Evolutionary conservation across 2,888 invertebrate species (phyloP).

Genomic region (Gibbula magus): DNA sequence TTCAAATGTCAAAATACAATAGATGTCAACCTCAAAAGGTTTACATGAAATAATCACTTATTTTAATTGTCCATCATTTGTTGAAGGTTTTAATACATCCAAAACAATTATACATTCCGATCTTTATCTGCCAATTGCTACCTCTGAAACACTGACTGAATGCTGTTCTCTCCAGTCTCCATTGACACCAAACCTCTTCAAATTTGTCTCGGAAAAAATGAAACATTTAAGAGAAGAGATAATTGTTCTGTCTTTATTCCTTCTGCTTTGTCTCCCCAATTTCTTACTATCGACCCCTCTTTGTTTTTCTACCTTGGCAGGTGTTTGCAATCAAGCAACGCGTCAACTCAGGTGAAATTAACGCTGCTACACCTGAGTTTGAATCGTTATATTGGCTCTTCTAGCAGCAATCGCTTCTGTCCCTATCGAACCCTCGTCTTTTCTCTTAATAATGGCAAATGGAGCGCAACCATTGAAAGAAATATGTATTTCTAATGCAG

Average conservation of each 20-base stretch:
- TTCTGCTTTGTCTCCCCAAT: not conserved
- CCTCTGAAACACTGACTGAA: too few species aligned
- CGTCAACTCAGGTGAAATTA: slow-evolving; percentile 8
- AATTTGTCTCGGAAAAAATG: too few species aligned
- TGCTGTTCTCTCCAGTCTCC: too few species aligned
- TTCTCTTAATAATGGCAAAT: not conserved
- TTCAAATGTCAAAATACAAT: too few species aligned
- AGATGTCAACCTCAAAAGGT: too few species aligned
- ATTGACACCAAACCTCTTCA: too few species aligned
- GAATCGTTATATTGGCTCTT: not conserved
- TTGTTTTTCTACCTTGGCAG: slow-evolving; percentile 6
- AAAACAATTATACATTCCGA: too few species aligned
- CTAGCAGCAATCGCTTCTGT: not conserved
- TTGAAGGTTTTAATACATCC: too few species aligned
- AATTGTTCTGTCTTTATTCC: not conserved
- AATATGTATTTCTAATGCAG: not conserved
- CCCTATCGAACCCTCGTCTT: not conserved
- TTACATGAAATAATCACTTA: too few species aligned
- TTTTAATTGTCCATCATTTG: too few species aligned
- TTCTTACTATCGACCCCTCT: not conserved
- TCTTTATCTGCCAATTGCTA: too few species aligned
- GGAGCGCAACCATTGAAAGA: not conserved
- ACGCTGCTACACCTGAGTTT: not conserved
- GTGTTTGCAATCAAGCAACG: slow-evolving; percentile 11
- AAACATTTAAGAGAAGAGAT: not conserved